phyloP scores from a whole-genome alignment of 2,888 invertebrate species.

The Torymus aiolomorphi region DNA sequence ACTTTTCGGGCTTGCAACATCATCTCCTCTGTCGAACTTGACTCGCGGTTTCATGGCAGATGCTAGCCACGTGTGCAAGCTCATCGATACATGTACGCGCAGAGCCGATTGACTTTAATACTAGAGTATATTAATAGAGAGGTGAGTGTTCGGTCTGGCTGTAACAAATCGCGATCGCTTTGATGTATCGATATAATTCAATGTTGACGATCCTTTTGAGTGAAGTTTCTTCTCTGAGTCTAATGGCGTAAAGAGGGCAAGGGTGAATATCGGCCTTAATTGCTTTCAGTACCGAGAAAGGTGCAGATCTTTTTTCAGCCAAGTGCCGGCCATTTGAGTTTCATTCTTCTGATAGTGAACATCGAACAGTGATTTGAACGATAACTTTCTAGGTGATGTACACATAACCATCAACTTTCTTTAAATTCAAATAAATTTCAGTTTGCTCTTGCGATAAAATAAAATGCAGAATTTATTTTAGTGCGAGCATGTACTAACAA shows the following conservation, averaged over 20 bases:
- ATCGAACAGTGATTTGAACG: too few species aligned
- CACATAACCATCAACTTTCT: too few species aligned
- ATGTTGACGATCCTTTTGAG: conserved; percentile 27
- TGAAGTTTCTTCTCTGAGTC: too few species aligned
- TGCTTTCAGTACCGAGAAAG: not conserved
- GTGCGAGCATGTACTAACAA: too few species aligned
- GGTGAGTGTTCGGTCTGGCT: not conserved
- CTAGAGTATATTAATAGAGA: conserved; percentile 44
- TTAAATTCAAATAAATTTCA: too few species aligned
- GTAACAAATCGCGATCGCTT: not conserved
- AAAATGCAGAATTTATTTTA: too few species aligned
- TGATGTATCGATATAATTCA: conserved; percentile 34
- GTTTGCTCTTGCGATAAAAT: too few species aligned
- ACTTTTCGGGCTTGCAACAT: conserved; percentile 44
- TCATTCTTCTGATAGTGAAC: too few species aligned
- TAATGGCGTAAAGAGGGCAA: conserved; percentile 27
- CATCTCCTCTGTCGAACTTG: conserved; percentile 22
- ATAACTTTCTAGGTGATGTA: too few species aligned
- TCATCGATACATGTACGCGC: too few species aligned
- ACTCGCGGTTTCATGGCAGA: conserved; percentile 8
- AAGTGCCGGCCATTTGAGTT: too few species aligned
- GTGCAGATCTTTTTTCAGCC: not conserved
- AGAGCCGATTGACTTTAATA: conserved; percentile 7
- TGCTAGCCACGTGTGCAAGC: too few species aligned
- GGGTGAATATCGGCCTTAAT: conserved; percentile 30